These are phyloP conservation scores for Acrocephalus kingi DNA, from an alignment of 2,113 vertebrate species.

Conservation along the genomic window DNA sequence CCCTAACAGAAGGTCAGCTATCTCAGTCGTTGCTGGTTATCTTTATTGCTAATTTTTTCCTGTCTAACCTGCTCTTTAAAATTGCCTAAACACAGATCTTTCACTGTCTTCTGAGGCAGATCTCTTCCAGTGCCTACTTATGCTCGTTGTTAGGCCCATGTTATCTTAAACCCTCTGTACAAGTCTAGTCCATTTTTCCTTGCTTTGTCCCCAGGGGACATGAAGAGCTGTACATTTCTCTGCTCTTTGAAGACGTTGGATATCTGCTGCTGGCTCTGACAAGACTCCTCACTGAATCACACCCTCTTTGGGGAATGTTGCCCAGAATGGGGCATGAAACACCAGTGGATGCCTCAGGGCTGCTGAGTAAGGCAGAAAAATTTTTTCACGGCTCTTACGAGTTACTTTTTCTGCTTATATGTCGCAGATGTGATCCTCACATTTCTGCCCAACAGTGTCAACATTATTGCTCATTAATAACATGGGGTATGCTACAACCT, in stretches of 20 bases:
- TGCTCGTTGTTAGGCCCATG: rapidly evolving
- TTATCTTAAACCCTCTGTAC: background rate
- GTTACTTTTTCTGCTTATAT: background rate
- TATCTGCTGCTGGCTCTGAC: background rate
- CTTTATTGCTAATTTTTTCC: background rate
- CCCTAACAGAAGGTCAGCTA: background rate
- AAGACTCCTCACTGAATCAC: background rate
- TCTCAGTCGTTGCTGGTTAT: background rate
- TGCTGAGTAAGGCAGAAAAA: background rate
- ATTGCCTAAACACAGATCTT: background rate
- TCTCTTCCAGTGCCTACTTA: background rate
- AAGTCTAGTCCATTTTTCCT: background rate
- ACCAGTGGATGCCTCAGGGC: background rate
- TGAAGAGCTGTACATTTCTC: background rate
- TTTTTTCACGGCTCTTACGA: background rate
- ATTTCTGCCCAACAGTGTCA: background rate
- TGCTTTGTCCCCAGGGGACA: background rate
- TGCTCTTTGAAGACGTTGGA: background rate
- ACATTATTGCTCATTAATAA: background rate
- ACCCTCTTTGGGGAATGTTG: background rate
- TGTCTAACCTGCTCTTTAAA: background rate
- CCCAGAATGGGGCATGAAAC: background rate
- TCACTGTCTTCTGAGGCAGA: background rate
- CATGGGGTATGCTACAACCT: background rate
- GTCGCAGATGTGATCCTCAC: background rate